Base-by-base conservation (phyloP, 1,140 invertebrate species). In the Drosophila bipectinata region DNA sequence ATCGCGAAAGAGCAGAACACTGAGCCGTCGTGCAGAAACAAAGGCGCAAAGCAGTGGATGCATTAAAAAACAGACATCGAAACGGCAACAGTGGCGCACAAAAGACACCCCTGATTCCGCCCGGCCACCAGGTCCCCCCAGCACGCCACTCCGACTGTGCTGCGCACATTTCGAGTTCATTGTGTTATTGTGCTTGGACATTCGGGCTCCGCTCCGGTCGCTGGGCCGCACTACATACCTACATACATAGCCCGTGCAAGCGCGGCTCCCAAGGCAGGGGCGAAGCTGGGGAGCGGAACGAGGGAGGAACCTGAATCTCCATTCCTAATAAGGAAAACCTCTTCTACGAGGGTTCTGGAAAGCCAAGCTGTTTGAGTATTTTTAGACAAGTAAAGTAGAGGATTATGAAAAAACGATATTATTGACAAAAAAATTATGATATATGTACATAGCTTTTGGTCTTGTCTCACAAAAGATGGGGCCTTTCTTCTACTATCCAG, bases 161-260 rank as follows among this genome's bases (percentile, higher is more conserved):
- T 53, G 55, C 73, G 67, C 69, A 80, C 15, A 44, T 77, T 88
- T 83, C 72, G 79, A 88, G 83, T 88, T 88, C 83, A 88, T 88
- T 89, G 85, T 89, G 84, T 90, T 89, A 88, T 89, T 90, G 80
- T 88, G 82, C 74, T 85, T 81, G 69, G 74, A 78, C 60, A 79
- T 72, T 87, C 73, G 68, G 78, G 67, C 68, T 80, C 15, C 41
- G 6, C 14, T 44, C 57, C 63, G 63, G 62, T 62, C 45, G 15
- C 57, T 45, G 37, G 57, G 63, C 72, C 60, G 68, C 83, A 77
- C 83, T 88, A 88, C 76, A 88, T 88, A 88, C 84, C 76, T 79
- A 88, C 68, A 76, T 79, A 88, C 68, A 88, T 83, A 88, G 77
- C 79, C 75, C 72, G 68, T 79, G 75, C 60, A 77, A 88, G 81